Percentiles rank a stretch among this genome's conserved stretches.
phyloP scores from a whole-genome alignment of 2,888 invertebrate species.

The Rosalia funebris region DNA sequence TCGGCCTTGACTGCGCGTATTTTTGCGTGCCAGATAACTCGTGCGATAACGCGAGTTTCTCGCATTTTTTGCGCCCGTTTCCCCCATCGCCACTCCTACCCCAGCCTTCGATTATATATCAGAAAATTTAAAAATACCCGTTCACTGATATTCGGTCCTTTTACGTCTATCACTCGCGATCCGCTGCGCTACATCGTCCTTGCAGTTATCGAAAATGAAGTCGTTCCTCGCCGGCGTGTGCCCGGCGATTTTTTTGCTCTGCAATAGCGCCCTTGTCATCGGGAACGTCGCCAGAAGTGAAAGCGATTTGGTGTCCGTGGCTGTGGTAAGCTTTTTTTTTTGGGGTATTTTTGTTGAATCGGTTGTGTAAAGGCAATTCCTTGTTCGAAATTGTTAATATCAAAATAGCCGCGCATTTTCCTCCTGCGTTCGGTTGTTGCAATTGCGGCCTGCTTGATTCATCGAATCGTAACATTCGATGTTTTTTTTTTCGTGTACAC shows the following conservation, averaged over 20 bases:
- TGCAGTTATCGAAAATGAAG: background rate
- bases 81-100: background rate
- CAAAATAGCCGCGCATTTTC: no score
- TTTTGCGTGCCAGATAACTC: background rate
- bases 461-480: no score
- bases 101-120: background rate
- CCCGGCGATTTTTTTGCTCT: background rate
- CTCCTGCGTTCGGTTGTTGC: no score
- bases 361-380: no score
- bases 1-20: background rate
- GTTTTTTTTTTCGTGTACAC: no score
- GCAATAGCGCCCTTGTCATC: background rate
- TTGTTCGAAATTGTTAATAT: no score
- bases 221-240: background rate
- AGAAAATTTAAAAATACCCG: background rate
- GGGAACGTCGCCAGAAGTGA: background rate
- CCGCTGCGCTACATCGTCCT: no score
- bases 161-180: background rate
- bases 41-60: no score
- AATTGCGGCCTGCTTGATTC: no score
- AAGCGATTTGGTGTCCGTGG: constrained; percentile 13
- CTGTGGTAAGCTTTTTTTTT: background rate
- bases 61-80: background rate
- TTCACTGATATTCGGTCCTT: background rate
- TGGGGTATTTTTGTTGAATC: background rate